Evolutionary conservation across 2,888 invertebrate species (phyloP).

Genomic region (Microdon myrmicae): DNA sequence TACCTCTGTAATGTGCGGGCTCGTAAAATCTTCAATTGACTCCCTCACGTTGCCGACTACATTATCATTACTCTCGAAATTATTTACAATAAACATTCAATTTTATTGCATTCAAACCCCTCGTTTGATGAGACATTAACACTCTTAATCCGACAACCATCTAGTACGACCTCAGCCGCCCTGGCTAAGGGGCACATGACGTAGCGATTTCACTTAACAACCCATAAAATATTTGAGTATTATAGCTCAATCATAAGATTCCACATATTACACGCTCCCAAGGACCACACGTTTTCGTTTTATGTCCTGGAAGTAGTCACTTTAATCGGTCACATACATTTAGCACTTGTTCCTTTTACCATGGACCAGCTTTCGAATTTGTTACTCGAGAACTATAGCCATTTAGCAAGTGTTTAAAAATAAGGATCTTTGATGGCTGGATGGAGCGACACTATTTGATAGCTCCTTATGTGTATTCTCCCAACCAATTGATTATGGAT

Average conservation of each 20-base stretch:
- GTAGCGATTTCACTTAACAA: constrained; percentile 30
- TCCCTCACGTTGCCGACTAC: constrained; percentile 9
- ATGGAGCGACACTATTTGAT: constrained; percentile 19
- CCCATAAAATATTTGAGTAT: constrained; percentile 45
- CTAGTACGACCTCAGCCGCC: constrained; percentile 23
- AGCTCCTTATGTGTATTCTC: constrained; percentile 21
- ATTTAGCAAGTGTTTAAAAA: constrained; percentile 45
- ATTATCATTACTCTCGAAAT: constrained; percentile 11
- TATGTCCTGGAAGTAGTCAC: constrained; percentile 9
- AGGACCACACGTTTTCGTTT: background rate
- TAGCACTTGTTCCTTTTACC: constrained; percentile 29
- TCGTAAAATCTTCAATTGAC: too few species aligned
- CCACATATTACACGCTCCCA: background rate
- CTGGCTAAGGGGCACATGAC: constrained; percentile 22
- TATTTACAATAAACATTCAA: constrained; percentile 37
- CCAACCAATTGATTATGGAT: constrained; percentile 2
- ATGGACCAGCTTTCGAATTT: constrained; percentile 30
- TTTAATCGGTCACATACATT: constrained; percentile 18
- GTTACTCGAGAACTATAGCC: constrained; percentile 27
- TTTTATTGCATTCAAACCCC: constrained; percentile 38
- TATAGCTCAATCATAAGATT: constrained; percentile 43
- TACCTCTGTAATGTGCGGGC: too few species aligned
- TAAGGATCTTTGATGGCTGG: constrained; percentile 36
- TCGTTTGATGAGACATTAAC: constrained; percentile 21
- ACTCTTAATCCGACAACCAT: constrained; percentile 28